Evolutionary conservation across 2,797 vertebrate species (phyloP).

Genomic region (Hybognathus amarus): DNA sequence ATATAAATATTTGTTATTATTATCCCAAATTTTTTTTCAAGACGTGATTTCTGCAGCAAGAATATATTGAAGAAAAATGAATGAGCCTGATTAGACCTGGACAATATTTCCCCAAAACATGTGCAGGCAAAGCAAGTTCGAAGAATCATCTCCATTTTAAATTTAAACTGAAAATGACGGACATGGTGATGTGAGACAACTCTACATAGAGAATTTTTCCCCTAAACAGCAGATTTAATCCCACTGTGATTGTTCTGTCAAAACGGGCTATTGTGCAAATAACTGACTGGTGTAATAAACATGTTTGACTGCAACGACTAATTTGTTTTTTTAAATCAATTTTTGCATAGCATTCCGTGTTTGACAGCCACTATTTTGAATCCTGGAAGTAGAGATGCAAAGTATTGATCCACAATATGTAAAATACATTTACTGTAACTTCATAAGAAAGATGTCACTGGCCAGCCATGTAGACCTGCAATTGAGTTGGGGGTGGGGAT

Average conservation of each 20-base stretch:
- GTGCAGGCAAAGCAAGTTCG: neutral
- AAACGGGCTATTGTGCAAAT: neutral
- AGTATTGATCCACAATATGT: slow-evolving; percentile 11
- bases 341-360: neutral
- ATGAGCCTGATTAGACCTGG: neutral
- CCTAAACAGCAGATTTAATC: neutral
- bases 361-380: neutral
- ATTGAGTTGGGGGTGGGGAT: neutral
- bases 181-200: neutral
- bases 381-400: neutral
- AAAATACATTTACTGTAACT: slow-evolving; percentile 6
- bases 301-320: neutral
- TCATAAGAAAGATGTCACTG: slow-evolving; percentile 13
- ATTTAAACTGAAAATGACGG: neutral
- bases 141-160: neutral
- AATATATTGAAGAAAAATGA: neutral
- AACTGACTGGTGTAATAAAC: neutral
- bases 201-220: neutral
- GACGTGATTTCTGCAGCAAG: neutral
- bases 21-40: neutral
- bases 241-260: neutral
- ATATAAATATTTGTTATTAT: neutral
- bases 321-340: neutral
- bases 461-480: neutral
- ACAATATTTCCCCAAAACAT: neutral